phyloP scores from a whole-genome alignment of 2,797 vertebrate genomes.

The Gymnoscopelus microlampas region DNA sequence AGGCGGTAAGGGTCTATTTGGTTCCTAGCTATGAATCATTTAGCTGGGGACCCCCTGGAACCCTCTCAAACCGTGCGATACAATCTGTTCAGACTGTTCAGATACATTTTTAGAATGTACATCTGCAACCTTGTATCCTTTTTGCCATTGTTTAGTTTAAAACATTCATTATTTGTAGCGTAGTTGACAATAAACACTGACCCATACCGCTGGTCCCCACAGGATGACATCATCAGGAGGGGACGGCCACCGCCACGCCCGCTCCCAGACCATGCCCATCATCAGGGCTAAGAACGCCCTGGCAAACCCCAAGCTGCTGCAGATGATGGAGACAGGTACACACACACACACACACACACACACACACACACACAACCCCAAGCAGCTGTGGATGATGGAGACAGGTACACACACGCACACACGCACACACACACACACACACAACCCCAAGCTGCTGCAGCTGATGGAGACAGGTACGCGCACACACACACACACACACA shows the following conservation, averaged over 20 bases:
- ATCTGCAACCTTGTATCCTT: neutral
- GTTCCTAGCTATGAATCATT: too few relatives aligned
- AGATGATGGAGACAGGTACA: slow-evolving; percentile 90
- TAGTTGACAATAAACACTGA: slow-evolving; percentile 25
- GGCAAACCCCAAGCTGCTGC: slow-evolving; percentile 94
- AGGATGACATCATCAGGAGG: slow-evolving; percentile 92
- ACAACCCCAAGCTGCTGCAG: too few relatives aligned
- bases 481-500: too few relatives aligned
- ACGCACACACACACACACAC: neutral
- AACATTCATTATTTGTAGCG: neutral
- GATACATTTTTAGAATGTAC: neutral
- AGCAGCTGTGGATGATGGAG: too few relatives aligned
- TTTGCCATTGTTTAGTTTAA: neutral
- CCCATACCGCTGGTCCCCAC: slow-evolving; percentile 33
- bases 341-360: slow-evolving; percentile 9
- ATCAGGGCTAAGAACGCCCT: slow-evolving; percentile 96
- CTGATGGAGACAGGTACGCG: too few relatives aligned
- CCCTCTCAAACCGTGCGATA: too few relatives aligned
- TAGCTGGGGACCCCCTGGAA: too few relatives aligned
- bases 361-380: neutral
- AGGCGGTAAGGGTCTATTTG: too few relatives aligned
- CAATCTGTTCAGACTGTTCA: too few relatives aligned
- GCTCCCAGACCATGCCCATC: slow-evolving; percentile 97
- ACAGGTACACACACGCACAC: neutral
- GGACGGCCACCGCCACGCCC: slow-evolving; percentile 92